phyloP scores from a whole-genome alignment of 2,113 vertebrate genomes.

The Lycaon pictus region DNA sequence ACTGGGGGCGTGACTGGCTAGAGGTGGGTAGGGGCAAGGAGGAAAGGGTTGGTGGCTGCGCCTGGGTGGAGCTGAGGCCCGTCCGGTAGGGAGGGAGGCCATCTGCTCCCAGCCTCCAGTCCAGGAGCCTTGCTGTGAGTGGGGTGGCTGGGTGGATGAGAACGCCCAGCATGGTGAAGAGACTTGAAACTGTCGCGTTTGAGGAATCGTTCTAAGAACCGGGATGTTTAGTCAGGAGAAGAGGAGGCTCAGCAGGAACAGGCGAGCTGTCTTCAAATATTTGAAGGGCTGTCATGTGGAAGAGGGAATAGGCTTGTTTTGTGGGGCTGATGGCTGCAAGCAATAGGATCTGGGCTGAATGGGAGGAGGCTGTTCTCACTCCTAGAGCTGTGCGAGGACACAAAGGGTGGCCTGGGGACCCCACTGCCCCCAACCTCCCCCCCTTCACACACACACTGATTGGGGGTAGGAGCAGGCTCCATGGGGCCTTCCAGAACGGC shows the following conservation, averaged over 20 bases:
- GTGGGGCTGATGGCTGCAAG: neutral
- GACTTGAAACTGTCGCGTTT: conserved; percentile 24
- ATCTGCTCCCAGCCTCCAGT: neutral
- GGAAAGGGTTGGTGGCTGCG: neutral
- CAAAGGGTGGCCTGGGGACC: neutral
- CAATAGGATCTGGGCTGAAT: neutral
- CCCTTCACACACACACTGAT: no score
- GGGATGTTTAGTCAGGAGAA: conserved; percentile 73
- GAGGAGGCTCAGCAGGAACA: conserved; percentile 64
- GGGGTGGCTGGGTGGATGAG: neutral
- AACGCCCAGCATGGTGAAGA: neutral
- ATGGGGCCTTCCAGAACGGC: neutral
- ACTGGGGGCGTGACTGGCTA: neutral
- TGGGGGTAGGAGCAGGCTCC: neutral
- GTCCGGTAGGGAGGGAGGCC: neutral
- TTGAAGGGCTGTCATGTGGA: conserved; percentile 76
- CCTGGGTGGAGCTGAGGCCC: neutral
- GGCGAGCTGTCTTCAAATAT: conserved; percentile 76
- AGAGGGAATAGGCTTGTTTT: conserved; percentile 58
- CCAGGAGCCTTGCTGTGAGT: neutral
- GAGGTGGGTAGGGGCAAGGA: neutral
- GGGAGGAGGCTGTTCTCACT: neutral
- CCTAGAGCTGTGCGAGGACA: neutral
- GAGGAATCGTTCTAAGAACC: conserved; percentile 62
- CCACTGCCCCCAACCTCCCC: fast-evolving